Conservation (phyloP, 2,797 vertebrate species). For the Pterois miles region DNA sequence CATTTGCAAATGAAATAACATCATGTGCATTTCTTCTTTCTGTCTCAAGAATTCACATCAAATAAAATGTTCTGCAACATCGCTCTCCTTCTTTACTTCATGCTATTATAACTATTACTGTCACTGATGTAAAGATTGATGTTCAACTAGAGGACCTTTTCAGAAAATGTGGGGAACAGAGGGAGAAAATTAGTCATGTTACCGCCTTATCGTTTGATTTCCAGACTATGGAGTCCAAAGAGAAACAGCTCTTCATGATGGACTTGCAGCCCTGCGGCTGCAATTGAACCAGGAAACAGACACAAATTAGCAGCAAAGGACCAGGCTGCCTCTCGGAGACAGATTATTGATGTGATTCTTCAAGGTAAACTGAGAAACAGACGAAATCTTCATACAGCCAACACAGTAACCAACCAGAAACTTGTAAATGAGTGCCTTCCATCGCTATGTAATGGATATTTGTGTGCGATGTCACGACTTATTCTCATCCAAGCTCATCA, state of each 20-base stretch:
- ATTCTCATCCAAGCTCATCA: too few relatives aligned
- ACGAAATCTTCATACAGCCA: background rate
- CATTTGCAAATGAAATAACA: background rate
- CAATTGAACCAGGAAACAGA: conserved; percentile 45
- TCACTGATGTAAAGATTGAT: background rate
- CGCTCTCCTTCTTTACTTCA: background rate
- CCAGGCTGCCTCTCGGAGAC: conserved; percentile 49
- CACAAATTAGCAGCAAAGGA: conserved; percentile 51
- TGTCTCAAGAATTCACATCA: background rate
- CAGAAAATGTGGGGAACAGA: background rate
- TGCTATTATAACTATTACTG: background rate
- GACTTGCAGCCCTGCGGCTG: conserved; percentile 31
- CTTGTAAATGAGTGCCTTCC: conserved; percentile 2
- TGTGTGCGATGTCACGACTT: background rate
- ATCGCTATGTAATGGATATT: background rate
- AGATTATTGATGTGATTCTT: conserved; percentile 34
- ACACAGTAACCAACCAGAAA: background rate
- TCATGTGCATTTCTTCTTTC: background rate
- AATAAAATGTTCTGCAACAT: background rate
- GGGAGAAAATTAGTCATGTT: background rate
- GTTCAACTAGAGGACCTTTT: conserved; percentile 10
- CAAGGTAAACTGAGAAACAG: conserved; percentile 16
- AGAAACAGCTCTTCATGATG: conserved; percentile 18
- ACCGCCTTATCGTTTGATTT: conserved; percentile 8
- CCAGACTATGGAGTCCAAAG: background rate